phyloP scores from a whole-genome alignment of 1,140 invertebrate genomes.

The Drosophila sturtevanti region DNA sequence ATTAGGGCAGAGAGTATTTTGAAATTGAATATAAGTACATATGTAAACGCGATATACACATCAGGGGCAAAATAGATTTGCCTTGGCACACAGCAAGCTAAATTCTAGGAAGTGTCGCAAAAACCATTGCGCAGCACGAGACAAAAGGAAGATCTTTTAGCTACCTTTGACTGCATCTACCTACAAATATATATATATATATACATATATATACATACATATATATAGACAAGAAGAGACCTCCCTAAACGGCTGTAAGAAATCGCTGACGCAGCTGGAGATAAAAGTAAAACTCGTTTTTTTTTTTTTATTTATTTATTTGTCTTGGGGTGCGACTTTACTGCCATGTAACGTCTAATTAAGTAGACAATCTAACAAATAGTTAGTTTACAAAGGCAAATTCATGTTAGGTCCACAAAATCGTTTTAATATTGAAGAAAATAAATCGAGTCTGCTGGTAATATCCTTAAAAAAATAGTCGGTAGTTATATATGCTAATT shows the following conservation, averaged over 20 bases:
- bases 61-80: conserved; percentile 6
- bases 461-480: no score
- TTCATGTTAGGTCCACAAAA: no score
- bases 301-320: background rate
- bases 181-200: conserved; percentile 13
- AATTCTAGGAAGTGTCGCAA: conserved; percentile 56
- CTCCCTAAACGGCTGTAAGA: conserved; percentile 36
- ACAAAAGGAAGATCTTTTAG: conserved; percentile 48
- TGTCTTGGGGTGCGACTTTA: conserved; percentile 11
- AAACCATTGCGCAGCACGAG: conserved; percentile 62
- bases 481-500: conserved; percentile 16
- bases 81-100: conserved; percentile 38
- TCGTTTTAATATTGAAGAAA: no score
- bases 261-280: conserved; percentile 60
- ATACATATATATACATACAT: background rate
- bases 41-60: conserved; percentile 5
- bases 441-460: no score
- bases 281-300: conserved; percentile 23
- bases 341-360: background rate
- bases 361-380: background rate
- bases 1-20: background rate
- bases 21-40: conserved; percentile 6
- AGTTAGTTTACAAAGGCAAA: background rate
- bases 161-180: conserved; percentile 46
- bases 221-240: background rate